These are phyloP conservation scores for Pseudorasbora parva DNA, from an alignment of 2,113 vertebrate genomes.

Conservation along the genomic window DNA sequence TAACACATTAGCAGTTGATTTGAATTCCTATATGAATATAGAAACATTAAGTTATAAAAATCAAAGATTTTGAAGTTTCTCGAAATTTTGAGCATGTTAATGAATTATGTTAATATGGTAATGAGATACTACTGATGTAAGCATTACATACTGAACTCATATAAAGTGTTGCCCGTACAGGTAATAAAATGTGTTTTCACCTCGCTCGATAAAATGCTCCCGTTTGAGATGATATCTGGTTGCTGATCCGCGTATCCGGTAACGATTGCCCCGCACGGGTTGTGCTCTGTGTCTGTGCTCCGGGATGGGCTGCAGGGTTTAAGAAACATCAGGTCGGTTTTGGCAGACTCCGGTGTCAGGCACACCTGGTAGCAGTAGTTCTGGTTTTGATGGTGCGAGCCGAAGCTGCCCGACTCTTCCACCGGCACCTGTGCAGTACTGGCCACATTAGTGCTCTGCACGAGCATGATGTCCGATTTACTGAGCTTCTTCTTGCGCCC, in stretches of 20 bases:
- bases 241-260: slow-evolving; percentile 93
- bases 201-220: slow-evolving; percentile 94
- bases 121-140: background rate
- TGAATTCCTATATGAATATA: background rate
- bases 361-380: slow-evolving; percentile 99
- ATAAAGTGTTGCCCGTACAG: slow-evolving; percentile 73
- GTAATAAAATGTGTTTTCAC: slow-evolving; percentile 73
- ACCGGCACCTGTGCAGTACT: slow-evolving; percentile 83
- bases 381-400: slow-evolving; percentile 92
- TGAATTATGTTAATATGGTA: background rate
- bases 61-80: background rate
- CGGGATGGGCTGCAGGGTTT: slow-evolving; percentile 94
- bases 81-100: background rate
- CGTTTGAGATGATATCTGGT: slow-evolving; percentile 97
- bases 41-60: background rate
- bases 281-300: slow-evolving; percentile 91
- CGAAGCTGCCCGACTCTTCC: slow-evolving; percentile 88
- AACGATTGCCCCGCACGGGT: slow-evolving; percentile 89
- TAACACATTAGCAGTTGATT: background rate
- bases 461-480: slow-evolving; percentile 98
- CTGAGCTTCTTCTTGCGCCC: slow-evolving; percentile 83
- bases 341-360: slow-evolving; percentile 97
- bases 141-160: background rate
- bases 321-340: slow-evolving; percentile 98
- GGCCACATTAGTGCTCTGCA: slow-evolving; percentile 85